Evolutionary conservation across 2,113 vertebrate genomes (phyloP).

Genomic region (Cacatua alba): DNA sequence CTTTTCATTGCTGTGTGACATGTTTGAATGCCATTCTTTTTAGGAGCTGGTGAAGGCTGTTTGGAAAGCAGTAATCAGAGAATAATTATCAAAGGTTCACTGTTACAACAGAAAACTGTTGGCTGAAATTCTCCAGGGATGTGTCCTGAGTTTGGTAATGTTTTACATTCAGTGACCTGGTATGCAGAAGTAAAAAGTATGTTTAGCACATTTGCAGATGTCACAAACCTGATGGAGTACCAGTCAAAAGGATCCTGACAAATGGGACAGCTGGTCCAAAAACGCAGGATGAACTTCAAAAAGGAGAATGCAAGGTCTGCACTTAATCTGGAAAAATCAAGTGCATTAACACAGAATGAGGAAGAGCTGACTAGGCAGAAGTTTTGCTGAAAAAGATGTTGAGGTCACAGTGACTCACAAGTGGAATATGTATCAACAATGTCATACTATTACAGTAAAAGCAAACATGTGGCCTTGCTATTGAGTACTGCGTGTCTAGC

Average conservation of each 20-base stretch:
- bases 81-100: background rate
- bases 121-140: background rate
- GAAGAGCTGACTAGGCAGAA: conserved; percentile 54
- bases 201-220: background rate
- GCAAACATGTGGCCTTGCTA: background rate
- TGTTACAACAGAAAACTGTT: background rate
- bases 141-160: background rate
- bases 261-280: background rate
- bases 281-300: conserved; percentile 22
- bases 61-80: background rate
- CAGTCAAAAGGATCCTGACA: conserved; percentile 27
- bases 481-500: background rate
- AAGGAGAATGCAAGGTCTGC: conserved; percentile 27
- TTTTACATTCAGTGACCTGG: background rate
- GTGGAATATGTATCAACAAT: conserved; percentile 25
- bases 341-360: background rate
- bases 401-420: conserved; percentile 43
- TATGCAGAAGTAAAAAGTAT: background rate
- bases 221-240: background rate
- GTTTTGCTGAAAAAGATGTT: conserved; percentile 39
- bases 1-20: background rate
- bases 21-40: background rate
- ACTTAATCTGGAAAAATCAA: conserved; percentile 44
- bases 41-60: background rate
- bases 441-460: conserved; percentile 5